Evolutionary conservation across 2,113 vertebrate genomes (phyloP), one percentile per base, ranked within the genome.

Genomic region (Macrotus californicus): DNA sequence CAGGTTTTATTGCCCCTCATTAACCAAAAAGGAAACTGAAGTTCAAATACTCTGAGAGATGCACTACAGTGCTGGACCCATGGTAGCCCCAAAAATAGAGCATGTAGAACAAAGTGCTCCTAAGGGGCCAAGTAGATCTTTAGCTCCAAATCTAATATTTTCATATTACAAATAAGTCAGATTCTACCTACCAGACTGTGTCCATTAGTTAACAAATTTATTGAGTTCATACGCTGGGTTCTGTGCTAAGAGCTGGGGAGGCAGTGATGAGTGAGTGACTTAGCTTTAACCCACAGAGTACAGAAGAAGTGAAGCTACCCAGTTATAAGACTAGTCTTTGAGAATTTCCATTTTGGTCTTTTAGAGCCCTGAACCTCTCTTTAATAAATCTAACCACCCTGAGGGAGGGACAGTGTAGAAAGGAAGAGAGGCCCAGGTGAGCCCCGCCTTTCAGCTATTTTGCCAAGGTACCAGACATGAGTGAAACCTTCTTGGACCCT

Each of bases 21-120:
- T 93, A 93, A 83, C 61, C 79, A 83, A 83, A 97, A 95, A 83
- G 56, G 43, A 79, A 95, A 91, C 66, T 67, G 52, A 94, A 85
- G n/a, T 54, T 87, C 76, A 92, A 87, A 88, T 64, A 56, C n/a
- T 52, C 72, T 90, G 67, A 87, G 70, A 88, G 7, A 80, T 94
- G 46, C 0, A n/a, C 26, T 43, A 66, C 3, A 12, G 21, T 31
- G 18, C 43, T 36, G 39, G 69, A 46, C 22, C 19, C 46, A 50
- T 4, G 3, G 29, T 70, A 66, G 61, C n/a, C 76, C 48, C 83
- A 13, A 94, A 94, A 82, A 89, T 93, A 72, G 22, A 56, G 61
- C 8, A 7, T 39, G 12, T n/a, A 46, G 41, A 50, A 87, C 26
- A 18, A 67, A 67, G 59, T n/a, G 15, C 13, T 96, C 61, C 95